Percentiles rank a stretch among this genome's conserved stretches.
Evolutionary conservation across 2,888 invertebrate genomes (phyloP).

Genomic region (Oasisia sp.): DNA sequence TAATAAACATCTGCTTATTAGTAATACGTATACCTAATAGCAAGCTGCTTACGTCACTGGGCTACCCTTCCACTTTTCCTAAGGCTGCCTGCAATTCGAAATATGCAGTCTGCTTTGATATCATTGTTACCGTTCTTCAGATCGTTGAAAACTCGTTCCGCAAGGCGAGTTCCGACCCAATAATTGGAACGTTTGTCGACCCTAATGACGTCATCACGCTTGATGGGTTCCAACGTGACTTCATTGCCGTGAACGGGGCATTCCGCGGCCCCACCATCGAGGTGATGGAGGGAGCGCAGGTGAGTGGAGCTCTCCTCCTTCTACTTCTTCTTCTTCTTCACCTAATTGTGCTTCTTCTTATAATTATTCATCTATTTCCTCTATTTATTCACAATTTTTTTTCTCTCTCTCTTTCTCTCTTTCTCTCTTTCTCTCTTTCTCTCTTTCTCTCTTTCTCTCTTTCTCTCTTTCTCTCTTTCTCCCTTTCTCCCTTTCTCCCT

Average conservation of each 20-base stretch:
- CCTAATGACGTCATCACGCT: slow-evolving; percentile 49
- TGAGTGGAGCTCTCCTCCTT: neutral
- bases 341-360: too few species aligned
- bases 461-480: neutral
- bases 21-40: too few species aligned
- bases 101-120: neutral
- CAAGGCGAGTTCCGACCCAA: neutral
- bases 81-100: too few species aligned
- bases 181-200: slow-evolving; percentile 31
- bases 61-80: too few species aligned
- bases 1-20: too few species aligned
- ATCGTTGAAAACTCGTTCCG: neutral
- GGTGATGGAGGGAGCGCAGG: slow-evolving; percentile 49
- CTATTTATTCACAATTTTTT: too few species aligned
- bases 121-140: neutral
- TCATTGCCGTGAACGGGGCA: slow-evolving; percentile 52
- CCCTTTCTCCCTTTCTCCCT: too few species aligned
- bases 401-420: neutral
- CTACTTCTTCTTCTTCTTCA: too few species aligned
- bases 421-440: neutral
- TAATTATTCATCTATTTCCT: too few species aligned
- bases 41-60: too few species aligned
- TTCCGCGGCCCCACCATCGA: slow-evolving; percentile 54
- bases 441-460: neutral
- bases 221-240: slow-evolving; percentile 50